A percentile compares a stretch with the other conserved stretches of the same genome.
These are phyloP conservation scores for Bovichtus variegatus DNA, from an alignment of 2,797 vertebrate genomes.

Conservation along the genomic window DNA sequence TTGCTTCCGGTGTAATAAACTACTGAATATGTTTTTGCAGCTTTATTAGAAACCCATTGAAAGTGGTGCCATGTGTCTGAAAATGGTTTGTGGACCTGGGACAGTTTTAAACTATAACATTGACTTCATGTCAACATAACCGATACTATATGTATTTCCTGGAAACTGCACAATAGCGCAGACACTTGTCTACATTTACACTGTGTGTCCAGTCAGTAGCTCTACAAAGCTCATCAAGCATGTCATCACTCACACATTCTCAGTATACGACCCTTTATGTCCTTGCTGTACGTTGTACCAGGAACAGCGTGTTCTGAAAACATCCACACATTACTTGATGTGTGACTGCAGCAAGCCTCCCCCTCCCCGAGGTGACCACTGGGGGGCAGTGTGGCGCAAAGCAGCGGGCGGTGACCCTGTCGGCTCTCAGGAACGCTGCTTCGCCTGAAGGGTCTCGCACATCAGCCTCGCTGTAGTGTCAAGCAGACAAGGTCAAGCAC, in stretches of 20 bases:
- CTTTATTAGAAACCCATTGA: conserved; percentile 13
- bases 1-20: conserved; percentile 10
- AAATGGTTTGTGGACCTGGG: neutral
- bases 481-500: conserved; percentile 84
- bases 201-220: neutral
- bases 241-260: conserved; percentile 23
- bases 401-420: conserved; percentile 45
- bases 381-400: conserved; percentile 83
- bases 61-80: neutral
- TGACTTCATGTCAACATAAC: conserved; percentile 17
- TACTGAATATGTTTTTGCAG: conserved; percentile 3
- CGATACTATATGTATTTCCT: conserved; percentile 8
- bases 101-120: conserved; percentile 3
- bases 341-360: conserved; percentile 35
- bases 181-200: conserved; percentile 29
- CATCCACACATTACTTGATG: conserved; percentile 25
- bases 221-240: neutral
- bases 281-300: neutral
- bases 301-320: conserved; percentile 55
- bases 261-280: conserved; percentile 8
- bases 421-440: conserved; percentile 37
- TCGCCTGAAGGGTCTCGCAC: conserved; percentile 61
- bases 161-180: neutral
- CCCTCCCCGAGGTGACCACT: conserved; percentile 58
- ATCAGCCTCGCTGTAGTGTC: conserved; percentile 73